phyloP scores from a whole-genome alignment of 2,888 invertebrate species.

The Tetanocera ferruginea region DNA sequence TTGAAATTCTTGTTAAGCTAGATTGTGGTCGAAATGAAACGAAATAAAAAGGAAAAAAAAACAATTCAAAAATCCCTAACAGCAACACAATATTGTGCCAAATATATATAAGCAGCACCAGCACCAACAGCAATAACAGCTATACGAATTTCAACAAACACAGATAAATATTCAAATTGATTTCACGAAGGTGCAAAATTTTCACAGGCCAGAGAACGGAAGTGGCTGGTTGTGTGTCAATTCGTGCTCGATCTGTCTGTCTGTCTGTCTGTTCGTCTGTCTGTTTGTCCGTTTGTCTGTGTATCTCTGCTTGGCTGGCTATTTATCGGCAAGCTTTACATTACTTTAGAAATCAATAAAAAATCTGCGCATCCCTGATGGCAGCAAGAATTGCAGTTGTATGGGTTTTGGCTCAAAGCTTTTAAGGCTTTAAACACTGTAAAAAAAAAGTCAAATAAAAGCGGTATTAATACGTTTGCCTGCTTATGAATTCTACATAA shows the following conservation, averaged over 20 bases:
- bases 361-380: too few species aligned
- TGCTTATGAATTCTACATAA: too few species aligned
- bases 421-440: too few species aligned
- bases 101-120: neutral
- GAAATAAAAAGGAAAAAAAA: neutral
- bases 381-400: too few species aligned
- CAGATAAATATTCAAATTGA: neutral
- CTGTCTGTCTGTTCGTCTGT: neutral
- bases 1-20: conserved; percentile 35
- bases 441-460: too few species aligned
- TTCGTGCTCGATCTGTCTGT: too few species aligned
- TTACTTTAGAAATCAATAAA: too few species aligned
- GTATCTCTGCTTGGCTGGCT: too few species aligned
- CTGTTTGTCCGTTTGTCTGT: neutral
- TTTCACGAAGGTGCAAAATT: conserved; percentile 26
- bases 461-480: too few species aligned
- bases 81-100: neutral
- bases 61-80: neutral
- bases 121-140: neutral
- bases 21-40: neutral
- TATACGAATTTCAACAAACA: neutral
- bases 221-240: neutral
- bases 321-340: too few species aligned
- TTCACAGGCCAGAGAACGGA: neutral
- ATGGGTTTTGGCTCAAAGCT: too few species aligned